Base-by-base conservation (phyloP, 37 sponge, comb jelly and placozoan species). In the Ianthella basta region DNA sequence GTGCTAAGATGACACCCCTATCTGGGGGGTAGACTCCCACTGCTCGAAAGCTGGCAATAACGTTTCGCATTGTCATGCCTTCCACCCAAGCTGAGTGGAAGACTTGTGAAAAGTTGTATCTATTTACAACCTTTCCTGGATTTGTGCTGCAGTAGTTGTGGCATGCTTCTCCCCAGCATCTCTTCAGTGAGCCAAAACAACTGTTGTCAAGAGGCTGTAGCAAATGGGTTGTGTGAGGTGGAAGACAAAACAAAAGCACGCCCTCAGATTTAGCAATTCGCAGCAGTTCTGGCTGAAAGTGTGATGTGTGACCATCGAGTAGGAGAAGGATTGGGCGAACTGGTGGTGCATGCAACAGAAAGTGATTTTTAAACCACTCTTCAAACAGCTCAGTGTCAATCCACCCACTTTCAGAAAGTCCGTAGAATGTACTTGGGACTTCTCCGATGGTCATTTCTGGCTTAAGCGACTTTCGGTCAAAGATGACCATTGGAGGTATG, bases 351-450 rank as follows among this genome's bases (percentile, higher is more conserved):
- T 87, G 40, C 16, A 24, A 23, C 41, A 85, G 64, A 23, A 85
- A 85, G 40, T 77, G 86, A 25, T 85, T 56, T 5, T 61, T 14
- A 35, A 85, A 60, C 86, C 86, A 85, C 24, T 38, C 63, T 15
- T 74, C 64, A 72, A 73, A 87, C 0, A 87, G 66, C 34, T 82
- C 82, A 72, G 55, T 36, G 50, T 87, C 81, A 18, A 87, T 81
- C 88, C 83, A 88, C 36, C 88, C 67, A 32, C 50, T 88, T 64
- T 33, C 30, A 3, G 84, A 79, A 0, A 89, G 61, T 1, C 89
- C 85, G 80, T 89, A 80, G 29, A 84, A 69, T 33, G 89, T 84
- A 0, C 84, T 70, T 15, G 84, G 85, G 0, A 89, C 85, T 55
- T 89, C 89, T 21, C 89, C 89, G 3, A 38, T 75, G 0, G 69